phyloP scores from a whole-genome alignment of 2,113 vertebrate genomes.

The Puffinus mauretanicus region DNA sequence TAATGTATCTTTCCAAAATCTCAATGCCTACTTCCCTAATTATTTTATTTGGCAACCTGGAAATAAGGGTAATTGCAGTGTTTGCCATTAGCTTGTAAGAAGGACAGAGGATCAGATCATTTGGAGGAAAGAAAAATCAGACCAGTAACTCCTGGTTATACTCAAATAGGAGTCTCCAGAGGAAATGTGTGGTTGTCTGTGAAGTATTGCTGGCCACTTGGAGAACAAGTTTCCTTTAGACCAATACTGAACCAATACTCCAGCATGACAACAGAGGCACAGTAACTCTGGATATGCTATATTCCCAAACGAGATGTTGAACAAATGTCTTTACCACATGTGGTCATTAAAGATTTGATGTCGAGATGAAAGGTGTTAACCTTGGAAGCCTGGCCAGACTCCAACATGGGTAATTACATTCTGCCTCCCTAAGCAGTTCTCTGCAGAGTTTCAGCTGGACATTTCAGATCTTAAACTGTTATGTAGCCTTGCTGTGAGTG shows the following conservation, averaged over 20 bases:
- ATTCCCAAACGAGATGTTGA: background rate
- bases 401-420: background rate
- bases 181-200: background rate
- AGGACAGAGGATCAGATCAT: background rate
- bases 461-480: background rate
- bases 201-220: background rate
- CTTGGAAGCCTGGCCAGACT: slow-evolving; percentile 8
- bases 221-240: background rate
- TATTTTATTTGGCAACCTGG: slow-evolving; percentile 36
- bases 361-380: slow-evolving; percentile 42
- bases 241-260: background rate
- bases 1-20: slow-evolving; percentile 37
- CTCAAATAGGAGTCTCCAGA: background rate
- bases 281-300: background rate
- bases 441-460: slow-evolving; percentile 36
- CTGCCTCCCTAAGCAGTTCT: slow-evolving; percentile 26
- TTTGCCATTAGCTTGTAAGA: background rate
- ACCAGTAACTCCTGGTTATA: background rate
- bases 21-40: slow-evolving; percentile 29
- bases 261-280: background rate
- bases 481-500: background rate
- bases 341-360: slow-evolving; percentile 42
- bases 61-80: background rate
- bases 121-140: background rate
- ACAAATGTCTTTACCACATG: slow-evolving; percentile 32